These are phyloP conservation scores for Trichopoda pennipes DNA, from an alignment of 2,888 invertebrate species.

Conservation along the genomic window DNA sequence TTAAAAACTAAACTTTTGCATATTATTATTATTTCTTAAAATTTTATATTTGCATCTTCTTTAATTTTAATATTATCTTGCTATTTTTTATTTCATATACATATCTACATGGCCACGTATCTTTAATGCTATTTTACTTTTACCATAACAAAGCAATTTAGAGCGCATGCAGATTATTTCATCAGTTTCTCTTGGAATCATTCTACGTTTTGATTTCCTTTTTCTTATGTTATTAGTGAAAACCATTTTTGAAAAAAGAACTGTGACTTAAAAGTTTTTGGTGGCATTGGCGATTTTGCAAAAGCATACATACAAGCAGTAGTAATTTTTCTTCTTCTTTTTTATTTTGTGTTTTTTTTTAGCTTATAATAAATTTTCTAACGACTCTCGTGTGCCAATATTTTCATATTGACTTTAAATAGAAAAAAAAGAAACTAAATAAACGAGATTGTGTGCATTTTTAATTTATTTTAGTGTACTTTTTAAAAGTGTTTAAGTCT, in stretches of 20 bases:
- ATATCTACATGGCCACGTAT: too few species aligned
- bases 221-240: neutral
- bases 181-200: slow-evolving; percentile 62
- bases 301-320: slow-evolving; percentile 9
- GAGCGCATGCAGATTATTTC: slow-evolving; percentile 59
- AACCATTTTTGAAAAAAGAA: neutral
- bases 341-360: neutral
- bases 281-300: slow-evolving; percentile 66
- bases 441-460: slow-evolving; percentile 55
- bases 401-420: slow-evolving; percentile 49
- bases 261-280: slow-evolving; percentile 43
- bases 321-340: neutral
- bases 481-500: slow-evolving; percentile 43
- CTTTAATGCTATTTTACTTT: neutral
- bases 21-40: too few species aligned
- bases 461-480: slow-evolving; percentile 60
- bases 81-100: too few species aligned
- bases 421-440: slow-evolving; percentile 14
- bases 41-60: too few species aligned
- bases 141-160: slow-evolving; percentile 9
- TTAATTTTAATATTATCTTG: too few species aligned
- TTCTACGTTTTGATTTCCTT: slow-evolving; percentile 7
- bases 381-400: slow-evolving; percentile 55
- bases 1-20: too few species aligned
- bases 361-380: neutral